Conservation (phyloP, 2,113 vertebrate genomes). For the Glaucidium brasilianum region DNA sequence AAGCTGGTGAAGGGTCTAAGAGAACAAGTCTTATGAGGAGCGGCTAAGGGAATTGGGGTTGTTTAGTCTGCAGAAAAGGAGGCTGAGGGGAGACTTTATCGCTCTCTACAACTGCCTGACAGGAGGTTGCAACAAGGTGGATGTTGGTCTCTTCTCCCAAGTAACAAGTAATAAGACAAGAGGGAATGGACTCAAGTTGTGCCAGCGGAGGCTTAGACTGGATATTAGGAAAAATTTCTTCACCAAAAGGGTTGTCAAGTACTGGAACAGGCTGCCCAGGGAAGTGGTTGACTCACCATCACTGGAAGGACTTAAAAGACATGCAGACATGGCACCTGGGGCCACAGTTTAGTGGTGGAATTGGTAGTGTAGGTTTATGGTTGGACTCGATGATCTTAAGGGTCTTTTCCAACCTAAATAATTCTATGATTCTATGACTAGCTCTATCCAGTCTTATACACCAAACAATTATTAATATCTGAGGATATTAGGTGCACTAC, state of each 20-base stretch:
- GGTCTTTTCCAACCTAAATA: neutral
- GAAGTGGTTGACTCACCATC: neutral
- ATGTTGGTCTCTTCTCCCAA: neutral
- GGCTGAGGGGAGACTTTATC: neutral
- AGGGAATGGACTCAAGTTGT: neutral
- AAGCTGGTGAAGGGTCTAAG: neutral
- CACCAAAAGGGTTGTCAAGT: neutral
- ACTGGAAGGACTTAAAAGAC: neutral
- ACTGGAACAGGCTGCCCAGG: neutral
- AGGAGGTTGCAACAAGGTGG: neutral
- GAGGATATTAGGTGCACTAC: neutral
- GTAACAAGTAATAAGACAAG: neutral
- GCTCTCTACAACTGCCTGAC: neutral
- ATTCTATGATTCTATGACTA: neutral
- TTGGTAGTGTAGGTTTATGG: neutral
- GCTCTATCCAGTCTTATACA: neutral
- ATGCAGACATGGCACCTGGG: neutral
- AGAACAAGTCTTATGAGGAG: neutral
- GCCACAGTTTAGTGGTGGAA: neutral
- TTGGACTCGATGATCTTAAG: neutral
- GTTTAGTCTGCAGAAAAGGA: neutral
- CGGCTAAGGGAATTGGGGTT: neutral
- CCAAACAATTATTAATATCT: neutral
- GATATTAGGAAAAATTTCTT: neutral
- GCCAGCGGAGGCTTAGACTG: neutral